Evolutionary conservation across 2,797 vertebrate species (phyloP).

Genomic region (Hippopotamyrus pictus): DNA sequence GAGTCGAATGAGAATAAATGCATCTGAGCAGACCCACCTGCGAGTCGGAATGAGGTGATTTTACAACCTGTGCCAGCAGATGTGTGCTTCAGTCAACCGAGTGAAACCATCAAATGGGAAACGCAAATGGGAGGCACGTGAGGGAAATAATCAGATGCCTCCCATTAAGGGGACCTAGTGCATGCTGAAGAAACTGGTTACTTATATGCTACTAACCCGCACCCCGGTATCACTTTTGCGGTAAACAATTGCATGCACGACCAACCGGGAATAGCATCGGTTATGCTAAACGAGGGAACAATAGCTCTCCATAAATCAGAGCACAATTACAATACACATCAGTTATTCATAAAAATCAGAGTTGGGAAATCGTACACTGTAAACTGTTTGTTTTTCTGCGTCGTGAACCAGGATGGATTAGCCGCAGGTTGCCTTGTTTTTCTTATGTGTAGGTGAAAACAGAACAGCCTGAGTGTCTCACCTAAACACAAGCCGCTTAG

Average conservation of each 20-base stretch:
- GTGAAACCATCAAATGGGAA: neutral
- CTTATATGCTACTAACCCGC: neutral
- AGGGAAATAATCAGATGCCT: constrained; percentile 1
- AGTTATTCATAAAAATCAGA: constrained; percentile 27
- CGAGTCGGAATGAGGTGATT: neutral
- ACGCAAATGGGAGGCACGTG: neutral
- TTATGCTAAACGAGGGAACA: constrained; percentile 28
- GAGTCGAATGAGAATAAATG: neutral
- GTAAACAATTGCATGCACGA: constrained; percentile 15
- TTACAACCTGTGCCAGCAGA: neutral
- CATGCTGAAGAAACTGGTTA: neutral
- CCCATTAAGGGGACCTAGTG: neutral
- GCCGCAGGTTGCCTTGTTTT: neutral
- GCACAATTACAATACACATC: constrained; percentile 21
- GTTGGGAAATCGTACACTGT: constrained; percentile 24
- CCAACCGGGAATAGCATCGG: constrained; percentile 9
- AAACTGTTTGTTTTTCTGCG: constrained; percentile 17
- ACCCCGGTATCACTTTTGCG: neutral
- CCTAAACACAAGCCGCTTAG: neutral
- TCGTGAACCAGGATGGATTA: constrained; percentile 26
- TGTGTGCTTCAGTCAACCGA: neutral
- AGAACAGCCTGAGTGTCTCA: neutral
- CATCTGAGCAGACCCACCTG: neutral
- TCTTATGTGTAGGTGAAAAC: constrained; percentile 6
- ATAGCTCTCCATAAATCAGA: constrained; percentile 30